Conservation (phyloP, 2,113 vertebrate genomes). For the Urocolius indicus region DNA sequence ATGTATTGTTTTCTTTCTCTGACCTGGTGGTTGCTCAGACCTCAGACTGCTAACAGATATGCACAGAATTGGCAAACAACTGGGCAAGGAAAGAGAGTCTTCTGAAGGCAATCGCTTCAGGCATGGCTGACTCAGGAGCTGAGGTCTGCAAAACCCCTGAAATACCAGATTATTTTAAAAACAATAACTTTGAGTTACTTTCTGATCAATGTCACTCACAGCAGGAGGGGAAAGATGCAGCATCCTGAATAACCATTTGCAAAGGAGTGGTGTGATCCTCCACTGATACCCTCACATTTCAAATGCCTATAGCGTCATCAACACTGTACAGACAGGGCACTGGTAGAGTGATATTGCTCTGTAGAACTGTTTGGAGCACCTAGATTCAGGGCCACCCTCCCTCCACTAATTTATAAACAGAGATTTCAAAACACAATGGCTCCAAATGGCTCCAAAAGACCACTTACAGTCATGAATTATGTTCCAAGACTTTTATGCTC, state of each 20-base stretch:
- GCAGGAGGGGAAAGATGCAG: neutral
- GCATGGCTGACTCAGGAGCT: neutral
- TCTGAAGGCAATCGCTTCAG: neutral
- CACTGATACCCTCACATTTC: neutral
- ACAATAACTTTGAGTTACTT: neutral
- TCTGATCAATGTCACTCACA: neutral
- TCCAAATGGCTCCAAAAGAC: neutral
- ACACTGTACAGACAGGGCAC: neutral
- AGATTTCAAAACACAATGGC: neutral
- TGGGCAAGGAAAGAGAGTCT: neutral
- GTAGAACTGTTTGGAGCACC: neutral
- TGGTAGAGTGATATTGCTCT: neutral
- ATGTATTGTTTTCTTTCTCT: neutral
- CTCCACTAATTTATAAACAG: neutral
- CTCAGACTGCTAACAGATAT: neutral
- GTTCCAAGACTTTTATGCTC: neutral
- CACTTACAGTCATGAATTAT: neutral
- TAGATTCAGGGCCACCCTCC: neutral
- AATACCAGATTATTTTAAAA: neutral
- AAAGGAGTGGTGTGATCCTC: neutral
- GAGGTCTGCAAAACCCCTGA: neutral
- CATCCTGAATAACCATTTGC: neutral
- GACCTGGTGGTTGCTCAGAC: neutral
- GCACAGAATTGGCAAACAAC: neutral
- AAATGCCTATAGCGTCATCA: neutral